phyloP scores from a whole-genome alignment of 1,140 invertebrate species.

The Drosophila hydei region DNA sequence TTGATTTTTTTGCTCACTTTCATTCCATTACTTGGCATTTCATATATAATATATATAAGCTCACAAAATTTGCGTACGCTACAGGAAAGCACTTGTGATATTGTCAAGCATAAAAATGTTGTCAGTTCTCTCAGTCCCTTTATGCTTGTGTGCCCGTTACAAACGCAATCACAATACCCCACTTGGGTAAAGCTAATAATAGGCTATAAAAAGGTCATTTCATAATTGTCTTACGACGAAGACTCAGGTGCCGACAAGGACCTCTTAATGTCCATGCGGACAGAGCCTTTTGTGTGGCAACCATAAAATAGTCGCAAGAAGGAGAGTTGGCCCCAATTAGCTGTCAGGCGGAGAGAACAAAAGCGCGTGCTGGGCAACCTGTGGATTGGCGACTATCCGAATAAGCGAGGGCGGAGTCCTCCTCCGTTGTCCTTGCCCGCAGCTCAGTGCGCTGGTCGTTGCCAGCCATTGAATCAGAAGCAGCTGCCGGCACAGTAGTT shows the following conservation, averaged over 20 bases:
- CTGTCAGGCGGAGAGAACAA: conserved; percentile 62
- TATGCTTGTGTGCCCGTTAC: neutral
- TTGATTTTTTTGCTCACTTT: neutral
- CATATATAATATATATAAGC: conserved; percentile 11
- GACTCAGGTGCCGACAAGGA: conserved; percentile 51
- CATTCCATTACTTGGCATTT: conserved; percentile 1
- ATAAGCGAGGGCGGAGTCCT: neutral
- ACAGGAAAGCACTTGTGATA: conserved; percentile 15
- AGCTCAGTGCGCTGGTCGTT: conserved; percentile 3
- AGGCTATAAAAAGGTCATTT: conserved; percentile 77
- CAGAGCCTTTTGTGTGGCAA: conserved; percentile 53
- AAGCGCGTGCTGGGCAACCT: conserved; percentile 7
- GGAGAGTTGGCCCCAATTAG: conserved; percentile 63
- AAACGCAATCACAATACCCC: conserved; percentile 25
- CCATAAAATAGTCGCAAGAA: conserved; percentile 65
- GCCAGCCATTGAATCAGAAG: conserved; percentile 45
- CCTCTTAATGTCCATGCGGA: conserved; percentile 29
- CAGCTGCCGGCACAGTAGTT: conserved; percentile 41
- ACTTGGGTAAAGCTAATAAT: conserved; percentile 54
- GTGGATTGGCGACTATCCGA: neutral
- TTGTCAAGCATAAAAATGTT: conserved; percentile 31
- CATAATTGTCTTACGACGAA: conserved; percentile 72
- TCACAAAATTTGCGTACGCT: conserved; percentile 7
- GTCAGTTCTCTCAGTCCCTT: neutral
- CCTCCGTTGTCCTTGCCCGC: conserved; percentile 12